These are phyloP conservation scores for Temnopleurus reevesii DNA, from an alignment of 53 echinoderm and acorn worm genomes.

Conservation along the genomic window DNA sequence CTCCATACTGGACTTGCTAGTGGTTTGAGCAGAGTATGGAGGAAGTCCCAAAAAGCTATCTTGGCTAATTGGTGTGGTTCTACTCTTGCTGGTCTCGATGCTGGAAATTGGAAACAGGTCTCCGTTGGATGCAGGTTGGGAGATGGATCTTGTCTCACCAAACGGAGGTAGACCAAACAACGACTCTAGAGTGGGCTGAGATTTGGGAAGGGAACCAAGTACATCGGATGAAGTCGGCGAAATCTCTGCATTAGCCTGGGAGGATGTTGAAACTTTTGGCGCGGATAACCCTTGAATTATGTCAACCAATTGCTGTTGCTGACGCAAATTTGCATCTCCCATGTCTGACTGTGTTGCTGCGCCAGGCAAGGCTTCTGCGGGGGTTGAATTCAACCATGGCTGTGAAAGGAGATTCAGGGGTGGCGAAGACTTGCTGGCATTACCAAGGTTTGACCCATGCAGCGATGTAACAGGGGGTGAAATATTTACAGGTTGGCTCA, in stretches of 20 bases:
- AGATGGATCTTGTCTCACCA: background rate
- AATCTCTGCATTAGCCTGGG: slow-evolving; percentile 7
- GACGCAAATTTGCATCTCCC: background rate
- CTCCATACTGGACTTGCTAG: background rate
- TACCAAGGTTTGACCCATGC: background rate
- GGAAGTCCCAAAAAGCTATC: slow-evolving; percentile 39
- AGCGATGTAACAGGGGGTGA: background rate
- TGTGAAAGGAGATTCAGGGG: slow-evolving; percentile 61
- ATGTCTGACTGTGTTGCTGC: background rate
- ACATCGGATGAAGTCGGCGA: background rate
- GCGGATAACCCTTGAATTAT: slow-evolving; percentile 25
- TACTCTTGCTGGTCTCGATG: slow-evolving; percentile 7
- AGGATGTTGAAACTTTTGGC: background rate
- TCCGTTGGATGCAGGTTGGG: background rate
- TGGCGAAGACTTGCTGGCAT: slow-evolving; percentile 5
- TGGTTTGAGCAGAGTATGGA: background rate
- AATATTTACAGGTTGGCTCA: background rate
- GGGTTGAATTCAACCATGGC: slow-evolving; percentile 61
- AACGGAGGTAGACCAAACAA: slow-evolving; percentile 22
- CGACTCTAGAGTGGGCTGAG: slow-evolving; percentile 21
- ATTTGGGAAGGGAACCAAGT: background rate
- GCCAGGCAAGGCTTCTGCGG: background rate
- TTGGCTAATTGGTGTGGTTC: background rate
- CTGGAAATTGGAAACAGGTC: slow-evolving; percentile 32
- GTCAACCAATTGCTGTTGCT: slow-evolving; percentile 41